Conservation (phyloP, 2,888 invertebrate genomes). For the Zaprionus obscuricornis region DNA sequence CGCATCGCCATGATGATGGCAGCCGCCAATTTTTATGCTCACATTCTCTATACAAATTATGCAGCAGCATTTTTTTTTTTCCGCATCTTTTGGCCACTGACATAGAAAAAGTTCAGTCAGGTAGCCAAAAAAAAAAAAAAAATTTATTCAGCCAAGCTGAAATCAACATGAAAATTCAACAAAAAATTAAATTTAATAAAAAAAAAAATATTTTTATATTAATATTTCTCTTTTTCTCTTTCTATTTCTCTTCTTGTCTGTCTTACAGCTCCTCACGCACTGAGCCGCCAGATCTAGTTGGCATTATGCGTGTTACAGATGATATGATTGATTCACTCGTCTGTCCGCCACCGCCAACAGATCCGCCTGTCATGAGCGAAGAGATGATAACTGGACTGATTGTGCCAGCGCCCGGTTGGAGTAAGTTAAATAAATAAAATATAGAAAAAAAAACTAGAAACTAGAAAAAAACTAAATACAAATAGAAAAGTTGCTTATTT, state of each 20-base stretch:
- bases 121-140: neutral
- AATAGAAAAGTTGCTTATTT: constrained; percentile 3
- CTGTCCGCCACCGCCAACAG: constrained; percentile 97
- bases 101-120: constrained; percentile 67
- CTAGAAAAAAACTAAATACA: constrained; percentile 4
- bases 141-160: constrained; percentile 5
- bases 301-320: constrained; percentile 94
- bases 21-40: neutral
- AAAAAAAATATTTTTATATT: constrained; percentile 26
- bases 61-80: constrained; percentile 65
- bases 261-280: constrained; percentile 89
- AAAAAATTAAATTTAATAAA: neutral
- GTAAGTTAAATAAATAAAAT: constrained; percentile 85
- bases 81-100: constrained; percentile 73
- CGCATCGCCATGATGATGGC: neutral
- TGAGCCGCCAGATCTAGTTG: constrained; percentile 90
- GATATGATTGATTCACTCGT: constrained; percentile 97
- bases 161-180: constrained; percentile 2
- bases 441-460: constrained; percentile 19
- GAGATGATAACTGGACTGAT: constrained; percentile 98
- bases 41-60: constrained; percentile 64
- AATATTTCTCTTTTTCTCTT: constrained; percentile 25
- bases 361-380: constrained; percentile 96
- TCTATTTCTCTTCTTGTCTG: neutral
- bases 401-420: constrained; percentile 98